Conservation (phyloP, 2,888 invertebrate species). For the Hanleya hanleyi region DNA sequence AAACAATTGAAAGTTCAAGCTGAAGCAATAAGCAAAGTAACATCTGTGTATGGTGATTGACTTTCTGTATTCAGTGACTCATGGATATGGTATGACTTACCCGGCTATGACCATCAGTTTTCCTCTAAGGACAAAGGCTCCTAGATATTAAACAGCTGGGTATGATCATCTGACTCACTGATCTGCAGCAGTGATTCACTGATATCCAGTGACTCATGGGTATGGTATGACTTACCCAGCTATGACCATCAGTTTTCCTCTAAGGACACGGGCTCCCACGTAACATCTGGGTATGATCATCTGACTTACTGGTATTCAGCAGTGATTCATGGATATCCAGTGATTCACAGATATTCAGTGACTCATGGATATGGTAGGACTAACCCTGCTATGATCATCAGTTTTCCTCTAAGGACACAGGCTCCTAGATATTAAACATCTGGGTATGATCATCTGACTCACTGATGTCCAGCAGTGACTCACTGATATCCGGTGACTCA, state of each 20-base stretch:
- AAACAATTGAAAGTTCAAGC: too few relatives aligned
- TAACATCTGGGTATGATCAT: slow-evolving; percentile 71
- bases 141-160: slow-evolving; percentile 69
- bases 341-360: too few relatives aligned
- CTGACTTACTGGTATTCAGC: slow-evolving; percentile 64
- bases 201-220: background rate
- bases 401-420: background rate
- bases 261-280: slow-evolving; percentile 71
- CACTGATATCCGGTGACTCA: too few relatives aligned
- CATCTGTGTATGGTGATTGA: too few relatives aligned
- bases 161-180: slow-evolving; percentile 62
- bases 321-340: too few relatives aligned
- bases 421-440: background rate
- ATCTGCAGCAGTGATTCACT: slow-evolving; percentile 50
- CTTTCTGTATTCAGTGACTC: too few relatives aligned
- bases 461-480: too few relatives aligned
- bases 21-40: too few relatives aligned
- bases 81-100: slow-evolving; percentile 47
- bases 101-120: slow-evolving; percentile 71
- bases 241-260: slow-evolving; percentile 69
- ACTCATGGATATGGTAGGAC: too few relatives aligned
- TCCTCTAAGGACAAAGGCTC: slow-evolving; percentile 70
- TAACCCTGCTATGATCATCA: too few relatives aligned
- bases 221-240: slow-evolving; percentile 72
- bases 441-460: too few relatives aligned